Evolutionary conservation across 2,113 vertebrate genomes (phyloP).

Genomic region (Psilopsiagon aurifrons): DNA sequence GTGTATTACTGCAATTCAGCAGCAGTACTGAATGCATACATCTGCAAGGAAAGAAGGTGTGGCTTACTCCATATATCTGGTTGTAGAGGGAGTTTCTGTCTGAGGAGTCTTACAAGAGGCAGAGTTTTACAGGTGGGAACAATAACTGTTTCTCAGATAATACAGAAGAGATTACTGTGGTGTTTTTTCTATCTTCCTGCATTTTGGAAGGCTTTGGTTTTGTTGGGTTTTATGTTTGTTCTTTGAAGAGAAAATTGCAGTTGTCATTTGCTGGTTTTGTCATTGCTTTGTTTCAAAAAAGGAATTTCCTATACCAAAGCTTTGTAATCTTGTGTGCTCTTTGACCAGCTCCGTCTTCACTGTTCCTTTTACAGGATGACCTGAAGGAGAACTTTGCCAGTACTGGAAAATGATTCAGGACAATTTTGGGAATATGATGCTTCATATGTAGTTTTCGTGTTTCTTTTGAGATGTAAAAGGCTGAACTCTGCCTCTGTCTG

Average conservation of each 20-base stretch:
- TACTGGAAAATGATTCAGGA: not conserved
- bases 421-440: not conserved
- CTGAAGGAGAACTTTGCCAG: not conserved
- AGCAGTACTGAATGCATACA: not conserved
- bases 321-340: not conserved
- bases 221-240: not conserved
- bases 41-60: not conserved
- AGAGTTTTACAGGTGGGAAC: not conserved
- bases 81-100: not conserved
- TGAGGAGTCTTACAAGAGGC: not conserved
- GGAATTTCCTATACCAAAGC: not conserved
- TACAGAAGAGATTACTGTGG: rapidly evolving
- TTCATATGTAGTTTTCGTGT: not conserved
- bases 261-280: not conserved
- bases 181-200: not conserved
- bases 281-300: not conserved
- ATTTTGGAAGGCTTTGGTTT: not conserved
- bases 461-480: not conserved
- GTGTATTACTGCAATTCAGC: not conserved
- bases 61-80: not conserved
- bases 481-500: not conserved
- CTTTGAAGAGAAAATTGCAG: not conserved
- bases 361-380: not conserved
- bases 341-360: not conserved
- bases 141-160: not conserved